Percentiles rank a stretch among this genome's conserved stretches.
These are phyloP conservation scores for Scalopus aquaticus DNA, from an alignment of 2,113 vertebrate genomes.

Conservation along the genomic window DNA sequence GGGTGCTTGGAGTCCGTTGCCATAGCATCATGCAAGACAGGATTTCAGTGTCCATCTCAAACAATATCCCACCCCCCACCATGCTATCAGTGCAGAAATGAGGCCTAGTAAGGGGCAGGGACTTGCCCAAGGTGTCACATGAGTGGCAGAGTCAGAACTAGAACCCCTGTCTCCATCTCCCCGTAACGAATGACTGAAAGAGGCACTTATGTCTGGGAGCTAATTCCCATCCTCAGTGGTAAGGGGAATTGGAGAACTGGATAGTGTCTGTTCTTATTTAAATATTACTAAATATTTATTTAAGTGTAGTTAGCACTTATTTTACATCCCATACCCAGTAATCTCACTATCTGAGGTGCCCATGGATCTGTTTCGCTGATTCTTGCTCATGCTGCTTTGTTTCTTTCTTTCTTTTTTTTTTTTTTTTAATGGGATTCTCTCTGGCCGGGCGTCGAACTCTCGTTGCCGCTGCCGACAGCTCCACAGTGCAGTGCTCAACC, in stretches of 20 bases:
- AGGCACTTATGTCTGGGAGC: background rate
- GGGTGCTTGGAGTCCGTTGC: slow-evolving; percentile 30
- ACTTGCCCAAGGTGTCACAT: background rate
- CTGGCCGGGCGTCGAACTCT: no score
- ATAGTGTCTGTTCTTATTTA: background rate
- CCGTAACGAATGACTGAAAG: background rate
- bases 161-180: background rate
- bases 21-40: background rate
- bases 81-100: background rate
- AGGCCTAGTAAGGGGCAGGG: background rate
- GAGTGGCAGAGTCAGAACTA: background rate
- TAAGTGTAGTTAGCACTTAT: background rate
- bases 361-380: background rate
- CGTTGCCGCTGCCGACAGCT: no score
- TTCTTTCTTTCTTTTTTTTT: no score
- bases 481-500: no score
- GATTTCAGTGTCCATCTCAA: background rate
- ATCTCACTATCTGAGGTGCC: background rate
- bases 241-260: background rate
- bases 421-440: no score
- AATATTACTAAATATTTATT: background rate
- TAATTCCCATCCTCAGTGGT: background rate
- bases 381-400: background rate
- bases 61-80: background rate
- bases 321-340: background rate